Evolutionary conservation across 2,888 invertebrate species (phyloP), one percentile per base, ranked within the genome.

Genomic region (Hedychridium roseum): DNA sequence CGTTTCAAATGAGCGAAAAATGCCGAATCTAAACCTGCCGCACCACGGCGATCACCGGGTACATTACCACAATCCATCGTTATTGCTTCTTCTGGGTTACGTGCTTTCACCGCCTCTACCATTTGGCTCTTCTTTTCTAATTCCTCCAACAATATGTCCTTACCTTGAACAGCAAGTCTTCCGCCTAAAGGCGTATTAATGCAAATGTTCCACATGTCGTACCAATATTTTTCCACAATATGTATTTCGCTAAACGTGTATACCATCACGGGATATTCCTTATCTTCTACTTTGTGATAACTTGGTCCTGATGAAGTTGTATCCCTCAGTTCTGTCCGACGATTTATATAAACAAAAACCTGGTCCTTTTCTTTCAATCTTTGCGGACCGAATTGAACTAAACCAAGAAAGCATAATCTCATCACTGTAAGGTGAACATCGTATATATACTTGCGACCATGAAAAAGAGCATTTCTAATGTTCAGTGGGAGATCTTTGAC

Each of bases 11-110:
- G 87, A 0, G 86, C 79, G 79, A 86, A 91, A 14, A 91, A 79
- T 0, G 84, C 81, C 0, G 90, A 88, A 71, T 91, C 89, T 0
- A 90, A 79, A 0, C 92, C 91, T 9, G 84, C 89, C 0, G 90
- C 89, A 1, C 90, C 90, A 43, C 82, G 79, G 2, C 81, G 80
- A 79, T 92, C 90, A 0, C 92, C 92, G 0, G 91, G 91, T 21
- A 89, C 79, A 3, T 78, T 68, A 0, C 88, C 89, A 3, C 61
- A 75, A 61, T 89, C 88, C 30, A 78, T 68, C 4, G 68, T 64
- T 0, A 66, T 17, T 1, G 84, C 83, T 48, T 82, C 81, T 1
- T 81, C 76, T 0, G 81, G 73, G 1, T 71, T 67, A 42, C 80
- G 80, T 0, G 84, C 73, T 43, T 72, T 69, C 7, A 81, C 52